Evolutionary conservation across 2,113 vertebrate species (phyloP), one percentile per base, ranked within the genome.

Genomic region (Acinonyx jubatus): DNA sequence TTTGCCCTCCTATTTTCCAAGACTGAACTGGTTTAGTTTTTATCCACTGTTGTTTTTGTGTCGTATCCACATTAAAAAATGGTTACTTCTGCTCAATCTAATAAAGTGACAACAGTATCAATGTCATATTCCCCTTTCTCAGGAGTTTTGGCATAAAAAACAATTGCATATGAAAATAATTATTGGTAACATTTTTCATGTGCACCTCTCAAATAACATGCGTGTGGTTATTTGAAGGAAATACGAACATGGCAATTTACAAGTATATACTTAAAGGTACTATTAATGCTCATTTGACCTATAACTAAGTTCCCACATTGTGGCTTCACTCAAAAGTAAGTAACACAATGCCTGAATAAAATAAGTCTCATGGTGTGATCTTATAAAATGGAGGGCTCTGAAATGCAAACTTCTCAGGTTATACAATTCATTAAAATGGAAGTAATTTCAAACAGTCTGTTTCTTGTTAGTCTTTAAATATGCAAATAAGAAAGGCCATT

Each of bases 381-480:
- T 90, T 92, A 74, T 73, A 63, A 98, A 96, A 95, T 66, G 9
- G 65, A 91, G 52, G 7, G 1, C 3, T 87, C 73, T 94, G 38
- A 96, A 94, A 84, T 52, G 65, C 74, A 78, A 92, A 87, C 41
- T 93, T 97, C 73, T 96, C 36, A 93, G n/a, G 63, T 89, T 95
- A 89, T 83, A 71, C 63, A 94, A 94, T 38, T 81, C 96, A 95
- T 96, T 92, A 73, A 96, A 95, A 71, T 93, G 45, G 66, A 96
- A 96, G 65, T 88, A 88, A 94, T 97, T 96, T 96, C 84, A 85
- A 82, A 88, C 33, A 83, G 48, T 80, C 87, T 98, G 95, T 94
- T 94, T 94, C 89, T 74, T 91, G 45, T 97, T 97, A 97, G 69
- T 90, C 95, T 94, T 94, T 87, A 93, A 97, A 96, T 94, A 97